phyloP scores from a whole-genome alignment of 2,113 vertebrate genomes.

The Empidonax traillii region DNA sequence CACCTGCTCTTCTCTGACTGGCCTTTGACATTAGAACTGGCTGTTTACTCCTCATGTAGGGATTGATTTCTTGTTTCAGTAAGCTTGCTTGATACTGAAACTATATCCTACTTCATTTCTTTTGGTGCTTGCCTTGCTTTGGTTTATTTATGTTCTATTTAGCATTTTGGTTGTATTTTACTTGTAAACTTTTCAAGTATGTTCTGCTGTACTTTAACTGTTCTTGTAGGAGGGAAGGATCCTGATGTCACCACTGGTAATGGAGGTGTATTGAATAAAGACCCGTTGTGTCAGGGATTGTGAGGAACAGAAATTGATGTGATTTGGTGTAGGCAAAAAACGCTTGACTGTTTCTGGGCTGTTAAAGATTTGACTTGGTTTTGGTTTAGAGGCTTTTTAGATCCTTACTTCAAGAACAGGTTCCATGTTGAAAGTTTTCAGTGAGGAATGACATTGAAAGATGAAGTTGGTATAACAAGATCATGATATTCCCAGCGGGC shows the following conservation, averaged over 20 bases:
- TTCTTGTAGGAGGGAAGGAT: background rate
- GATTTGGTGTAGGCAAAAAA: background rate
- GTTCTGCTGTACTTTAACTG: background rate
- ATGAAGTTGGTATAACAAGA: background rate
- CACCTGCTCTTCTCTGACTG: background rate
- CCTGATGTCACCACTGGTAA: background rate
- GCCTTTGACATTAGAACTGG: background rate
- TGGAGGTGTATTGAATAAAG: background rate
- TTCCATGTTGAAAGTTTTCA: background rate
- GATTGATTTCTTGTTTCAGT: background rate
- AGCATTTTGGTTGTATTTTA: background rate
- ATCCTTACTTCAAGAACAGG: background rate
- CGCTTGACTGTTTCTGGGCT: background rate
- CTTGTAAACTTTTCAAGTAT: background rate
- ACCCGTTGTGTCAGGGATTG: background rate
- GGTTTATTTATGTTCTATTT: background rate
- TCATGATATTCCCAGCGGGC: background rate
- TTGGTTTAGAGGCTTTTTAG: background rate
- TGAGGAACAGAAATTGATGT: background rate
- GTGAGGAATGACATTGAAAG: background rate
- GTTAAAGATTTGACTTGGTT: background rate
- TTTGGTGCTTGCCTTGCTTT: background rate
- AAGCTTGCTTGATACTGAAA: background rate
- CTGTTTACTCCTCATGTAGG: background rate
- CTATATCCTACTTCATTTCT: background rate